phyloP scores from a whole-genome alignment of 2,797 vertebrate genomes.

The Lophius americanus region DNA sequence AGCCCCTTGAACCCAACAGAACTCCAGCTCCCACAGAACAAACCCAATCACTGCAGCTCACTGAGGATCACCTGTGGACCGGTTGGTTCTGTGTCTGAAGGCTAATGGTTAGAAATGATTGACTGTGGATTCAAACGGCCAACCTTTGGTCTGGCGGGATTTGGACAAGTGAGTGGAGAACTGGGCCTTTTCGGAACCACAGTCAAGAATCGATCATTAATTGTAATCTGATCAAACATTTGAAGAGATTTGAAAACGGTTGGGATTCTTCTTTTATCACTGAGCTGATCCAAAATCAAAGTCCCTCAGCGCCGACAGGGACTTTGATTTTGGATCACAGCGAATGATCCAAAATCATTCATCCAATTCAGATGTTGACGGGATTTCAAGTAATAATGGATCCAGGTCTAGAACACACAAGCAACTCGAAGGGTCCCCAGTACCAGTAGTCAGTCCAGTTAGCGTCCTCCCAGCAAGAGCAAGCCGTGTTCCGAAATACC shows the following conservation, averaged over 20 bases:
- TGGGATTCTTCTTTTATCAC: neutral
- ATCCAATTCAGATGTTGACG: neutral
- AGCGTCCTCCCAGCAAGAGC: conserved; percentile 30
- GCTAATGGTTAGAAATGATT: too few species aligned
- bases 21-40: too few species aligned
- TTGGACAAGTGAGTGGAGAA: conserved; percentile 24
- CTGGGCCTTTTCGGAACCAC: conserved; percentile 18
- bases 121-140: too few species aligned
- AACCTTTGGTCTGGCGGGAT: conserved; percentile 16
- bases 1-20: neutral
- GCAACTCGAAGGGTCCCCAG: neutral
- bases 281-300: neutral
- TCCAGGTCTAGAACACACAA: conserved; percentile 26
- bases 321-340: too few species aligned
- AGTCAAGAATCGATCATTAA: conserved; percentile 45
- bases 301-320: fast-evolving
- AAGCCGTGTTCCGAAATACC: conserved; percentile 14
- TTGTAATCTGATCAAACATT: conserved; percentile 18
- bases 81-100: too few species aligned
- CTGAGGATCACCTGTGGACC: too few species aligned
- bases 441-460: conserved; percentile 1
- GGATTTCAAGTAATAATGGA: conserved; percentile 38
- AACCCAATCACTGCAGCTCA: too few species aligned
- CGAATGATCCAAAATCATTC: too few species aligned
- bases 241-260: neutral